Evolutionary conservation across 2,888 invertebrate genomes (phyloP).

Genomic region (Phasia obesa): DNA sequence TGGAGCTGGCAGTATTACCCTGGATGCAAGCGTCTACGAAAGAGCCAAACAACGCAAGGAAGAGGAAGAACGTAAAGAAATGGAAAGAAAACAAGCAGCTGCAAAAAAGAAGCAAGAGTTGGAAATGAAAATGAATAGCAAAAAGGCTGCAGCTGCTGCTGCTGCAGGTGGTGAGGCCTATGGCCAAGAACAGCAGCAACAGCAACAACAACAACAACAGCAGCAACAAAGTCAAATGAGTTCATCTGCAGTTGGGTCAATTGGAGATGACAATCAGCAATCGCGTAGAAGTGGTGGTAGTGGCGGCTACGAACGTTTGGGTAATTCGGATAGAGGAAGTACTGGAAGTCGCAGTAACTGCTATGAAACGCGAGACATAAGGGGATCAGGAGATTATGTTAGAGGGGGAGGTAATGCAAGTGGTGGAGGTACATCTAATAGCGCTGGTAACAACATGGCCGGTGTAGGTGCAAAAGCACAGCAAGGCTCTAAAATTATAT

Average conservation of each 20-base stretch:
- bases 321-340: constrained; percentile 71
- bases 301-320: constrained; percentile 71
- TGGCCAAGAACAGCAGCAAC: constrained; percentile 11
- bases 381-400: constrained; percentile 65
- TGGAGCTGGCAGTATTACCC: constrained; percentile 79
- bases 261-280: constrained; percentile 70
- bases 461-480: constrained; percentile 72
- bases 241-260: constrained; percentile 57
- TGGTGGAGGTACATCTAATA: constrained; percentile 14
- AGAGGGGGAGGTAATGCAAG: constrained; percentile 64
- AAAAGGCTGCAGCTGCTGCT: constrained; percentile 82
- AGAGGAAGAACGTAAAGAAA: constrained; percentile 92
- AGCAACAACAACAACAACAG: constrained; percentile 39
- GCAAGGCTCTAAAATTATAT: constrained; percentile 80
- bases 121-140: constrained; percentile 86
- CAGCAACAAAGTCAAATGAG: constrained; percentile 56
- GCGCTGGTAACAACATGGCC: constrained; percentile 52
- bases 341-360: constrained; percentile 61
- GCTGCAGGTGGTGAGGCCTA: constrained; percentile 3
- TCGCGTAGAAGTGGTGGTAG: constrained; percentile 61
- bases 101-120: constrained; percentile 87
- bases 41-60: constrained; percentile 93
- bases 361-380: constrained; percentile 67
- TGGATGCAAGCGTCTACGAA: constrained; percentile 90
- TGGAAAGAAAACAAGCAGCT: constrained; percentile 85